Base-by-base conservation (phyloP, 2,888 invertebrate species). In the Macrophya annulata region DNA sequence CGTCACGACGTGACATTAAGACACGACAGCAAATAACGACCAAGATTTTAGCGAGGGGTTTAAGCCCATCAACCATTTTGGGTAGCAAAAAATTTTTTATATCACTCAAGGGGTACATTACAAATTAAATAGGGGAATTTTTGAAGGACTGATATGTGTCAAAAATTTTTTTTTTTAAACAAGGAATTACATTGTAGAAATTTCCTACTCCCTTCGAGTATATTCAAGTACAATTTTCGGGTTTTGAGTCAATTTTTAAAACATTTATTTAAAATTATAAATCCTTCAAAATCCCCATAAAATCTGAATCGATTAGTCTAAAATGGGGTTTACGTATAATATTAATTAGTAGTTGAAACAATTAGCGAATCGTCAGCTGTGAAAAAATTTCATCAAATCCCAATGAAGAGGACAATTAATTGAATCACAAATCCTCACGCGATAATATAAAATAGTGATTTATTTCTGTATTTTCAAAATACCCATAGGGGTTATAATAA, bases 1-100 rank as follows among this genome's bases (percentile, higher is more conserved):
- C 25, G 45, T 48, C 25, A 8, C 17, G 37, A 55, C 77, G 77
- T 77, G 77, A 77, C 77, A 37, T 51, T 25, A n/a, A 51, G 55
- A 51, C 51, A 17, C 9, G 45, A 74, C 21, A 15, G 43, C 74
- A 17, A 74, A 45, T 43, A 74, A 74, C n/a, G n/a, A 21, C 37
- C 6, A 37, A 4, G 62, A 62, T 62, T 12, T 62, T 62, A 2
- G 10, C 25, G 4, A 25, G 62, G 25, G 21, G 25, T 62, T 62
- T 5, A 25, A 25, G 62, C 62, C 21, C 62, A 25, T 25, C 62
- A 12, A 25, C 62, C 62, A 21, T 62, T 21, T 25, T 25, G 12
- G 10, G 62, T 25, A 10, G 4, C 62, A 25, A 62, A 62, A 62
- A 62, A 62, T 62, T 62, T 21, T 62, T 10, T 0, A 4, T 25